Evolutionary conservation across 2,113 vertebrate genomes (phyloP), one percentile per base, ranked within the genome.

Genomic region (Rhagologus leucostigma): DNA sequence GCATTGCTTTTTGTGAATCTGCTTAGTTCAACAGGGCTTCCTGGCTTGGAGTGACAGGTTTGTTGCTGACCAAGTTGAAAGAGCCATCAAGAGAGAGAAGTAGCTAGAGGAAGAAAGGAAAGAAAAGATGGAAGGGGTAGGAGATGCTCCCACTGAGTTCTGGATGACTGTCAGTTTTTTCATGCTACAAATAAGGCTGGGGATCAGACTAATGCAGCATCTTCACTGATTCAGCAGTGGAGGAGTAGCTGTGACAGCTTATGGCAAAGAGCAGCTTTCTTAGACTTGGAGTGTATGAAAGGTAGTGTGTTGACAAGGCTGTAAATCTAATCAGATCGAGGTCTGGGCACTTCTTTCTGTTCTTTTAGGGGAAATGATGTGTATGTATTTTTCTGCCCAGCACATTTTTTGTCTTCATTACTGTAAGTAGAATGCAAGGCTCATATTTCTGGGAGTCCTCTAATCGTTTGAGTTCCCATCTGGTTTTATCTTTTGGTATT

Each of bases 381-480:
- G 14, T 57, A 3, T 26, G 11, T n/a, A 5, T 89, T 84, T 93
- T 95, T 82, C n/a, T 87, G n/a, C 49, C 77, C 83, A 37, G n/a
- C 30, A 35, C 33, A n/a, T 60, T 79, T 90, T 79, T 53, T 41
- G 4, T 88, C 42, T 62, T 62, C 16, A 10, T 81, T 92, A 23
- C 47, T 75, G 15, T 44, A 86, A 84, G 52, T 42, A 87, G 53
- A 75, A 82, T 76, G n/a, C 26, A 89, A 84, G 33, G 41, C 46
- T 92, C 1, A 0, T 75, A 13, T 81, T 77, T 96, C 81, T 95
- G n/a, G 23, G 50, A 77, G 91, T 80, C 87, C 59, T 60, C 55
- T 89, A 53, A 77, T 93, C n/a, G 53, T 74, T 32, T 71, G 67
- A 86, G 30, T 67, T 90, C 33, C 91, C 93, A 93, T 97, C 93